phyloP scores from a whole-genome alignment of 2,888 invertebrate species.

The Tortrix viridana region DNA sequence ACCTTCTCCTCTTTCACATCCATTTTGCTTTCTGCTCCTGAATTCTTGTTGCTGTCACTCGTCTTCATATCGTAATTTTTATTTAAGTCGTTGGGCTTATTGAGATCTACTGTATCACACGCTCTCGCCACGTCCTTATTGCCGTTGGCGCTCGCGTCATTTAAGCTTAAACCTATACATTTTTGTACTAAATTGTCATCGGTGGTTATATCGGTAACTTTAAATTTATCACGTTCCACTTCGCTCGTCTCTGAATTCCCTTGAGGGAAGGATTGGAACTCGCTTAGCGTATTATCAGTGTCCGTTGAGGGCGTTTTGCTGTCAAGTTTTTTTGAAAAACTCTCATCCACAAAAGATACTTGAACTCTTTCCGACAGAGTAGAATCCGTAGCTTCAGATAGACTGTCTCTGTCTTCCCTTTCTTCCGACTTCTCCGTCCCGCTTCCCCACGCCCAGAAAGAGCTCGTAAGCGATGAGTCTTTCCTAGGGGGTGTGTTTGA shows the following conservation, averaged over 20 bases:
- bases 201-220: conserved; percentile 76
- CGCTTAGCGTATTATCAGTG: conserved; percentile 76
- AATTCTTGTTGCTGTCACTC: conserved; percentile 45
- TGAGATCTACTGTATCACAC: conserved; percentile 74
- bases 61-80: conserved; percentile 52
- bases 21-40: conserved; percentile 35
- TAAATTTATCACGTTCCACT: conserved; percentile 47
- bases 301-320: conserved; percentile 79
- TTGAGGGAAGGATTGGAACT: conserved; percentile 70
- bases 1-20: conserved; percentile 49
- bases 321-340: conserved; percentile 74
- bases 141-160: conserved; percentile 56
- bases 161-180: conserved; percentile 75
- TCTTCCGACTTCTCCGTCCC: conserved; percentile 62
- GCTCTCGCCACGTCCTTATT: conserved; percentile 51
- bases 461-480: conserved; percentile 72
- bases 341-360: conserved; percentile 76
- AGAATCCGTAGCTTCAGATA: conserved; percentile 74
- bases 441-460: conserved; percentile 80
- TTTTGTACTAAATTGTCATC: conserved; percentile 81
- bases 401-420: conserved; percentile 62
- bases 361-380: conserved; percentile 77
- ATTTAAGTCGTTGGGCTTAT: conserved; percentile 71
- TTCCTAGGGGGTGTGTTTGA: conserved; percentile 75
- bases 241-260: conserved; percentile 55